Evolutionary conservation across 2,113 vertebrate species (phyloP), one percentile per base, ranked within the genome.

Genomic region (Phalacrocorax aristotelis): DNA sequence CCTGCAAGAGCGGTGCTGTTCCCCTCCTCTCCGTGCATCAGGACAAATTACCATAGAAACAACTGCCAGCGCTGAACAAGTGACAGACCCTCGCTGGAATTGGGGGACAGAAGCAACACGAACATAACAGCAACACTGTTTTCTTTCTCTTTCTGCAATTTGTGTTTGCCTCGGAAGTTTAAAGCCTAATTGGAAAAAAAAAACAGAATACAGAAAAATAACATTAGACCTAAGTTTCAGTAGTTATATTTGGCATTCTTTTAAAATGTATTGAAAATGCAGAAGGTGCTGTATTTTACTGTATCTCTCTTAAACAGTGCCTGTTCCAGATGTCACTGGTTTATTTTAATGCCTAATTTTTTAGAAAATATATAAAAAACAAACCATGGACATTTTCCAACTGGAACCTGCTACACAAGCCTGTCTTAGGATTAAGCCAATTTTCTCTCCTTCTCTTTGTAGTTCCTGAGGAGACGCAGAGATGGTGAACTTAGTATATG

Each of bases 51-150:
- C 72, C 52, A 80, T 58, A 80, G 93, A 80, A 93, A 95, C 51
- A 57, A 38, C 30, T 1, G 1, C 44, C 46, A n/a, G 42, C 2
- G 1, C 34, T 1, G 1, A 69, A 27, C 16, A 16, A 65, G 46
- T 27, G 36, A 66, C 72, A n/a, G 36, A 44, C 22, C 46, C 57
- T 71, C 22, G 0, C 34, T 32, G 23, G 61, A 87, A 68, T 1
- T 36, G 40, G 58, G 71, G 34, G 19, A 40, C 54, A 80, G 58
- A 52, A 75, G 76, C 49, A 83, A 49, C 0, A 3, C 0, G 1
- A 80, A 55, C 11, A 0, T 22, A 51, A 34, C 21, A 34, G 32
- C 49, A 61, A 4, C 16, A 1, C 20, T 36, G 2, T 27, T 72
- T 55, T 58, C 14, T 61, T 65, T 61, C 34, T 52, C 34, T 15